phyloP scores from a whole-genome alignment of 2,888 invertebrate species.

The Stenotaenia linearis region DNA sequence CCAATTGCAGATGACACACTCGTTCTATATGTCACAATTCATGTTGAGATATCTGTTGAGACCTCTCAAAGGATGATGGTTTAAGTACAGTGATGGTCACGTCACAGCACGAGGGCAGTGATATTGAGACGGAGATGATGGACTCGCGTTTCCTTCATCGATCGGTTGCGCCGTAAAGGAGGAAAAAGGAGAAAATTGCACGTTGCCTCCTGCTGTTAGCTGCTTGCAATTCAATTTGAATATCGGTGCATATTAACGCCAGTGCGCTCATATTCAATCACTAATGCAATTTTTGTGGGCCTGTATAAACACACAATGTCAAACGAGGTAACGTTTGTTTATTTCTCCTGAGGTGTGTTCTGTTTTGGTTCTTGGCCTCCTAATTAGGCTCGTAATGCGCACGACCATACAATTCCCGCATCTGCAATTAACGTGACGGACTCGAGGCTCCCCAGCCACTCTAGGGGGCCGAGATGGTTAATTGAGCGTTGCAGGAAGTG shows the following conservation, averaged over 20 bases:
- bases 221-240: constrained; percentile 10
- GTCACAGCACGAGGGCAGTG: background rate
- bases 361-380: constrained; percentile 17
- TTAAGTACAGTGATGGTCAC: background rate
- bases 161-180: background rate
- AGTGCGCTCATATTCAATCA: background rate
- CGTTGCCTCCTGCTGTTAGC: constrained; percentile 9
- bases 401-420: constrained; percentile 23
- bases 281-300: background rate
- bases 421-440: constrained; percentile 23
- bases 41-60: background rate
- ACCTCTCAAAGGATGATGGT: constrained; percentile 1
- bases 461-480: background rate
- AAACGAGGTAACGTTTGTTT: background rate
- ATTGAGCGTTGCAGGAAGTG: constrained; percentile 14
- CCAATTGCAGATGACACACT: constrained; percentile 23
- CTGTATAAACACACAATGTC: background rate
- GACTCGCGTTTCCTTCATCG: constrained; percentile 13
- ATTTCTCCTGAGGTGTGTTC: constrained; percentile 10
- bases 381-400: constrained; percentile 16
- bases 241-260: constrained; percentile 1
- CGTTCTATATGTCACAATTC: constrained; percentile 8
- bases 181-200: background rate
- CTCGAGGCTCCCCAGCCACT: background rate
- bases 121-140: constrained; percentile 9